These are phyloP conservation scores for Cathartes aura DNA, from an alignment of 2,113 vertebrate genomes.

Conservation along the genomic window DNA sequence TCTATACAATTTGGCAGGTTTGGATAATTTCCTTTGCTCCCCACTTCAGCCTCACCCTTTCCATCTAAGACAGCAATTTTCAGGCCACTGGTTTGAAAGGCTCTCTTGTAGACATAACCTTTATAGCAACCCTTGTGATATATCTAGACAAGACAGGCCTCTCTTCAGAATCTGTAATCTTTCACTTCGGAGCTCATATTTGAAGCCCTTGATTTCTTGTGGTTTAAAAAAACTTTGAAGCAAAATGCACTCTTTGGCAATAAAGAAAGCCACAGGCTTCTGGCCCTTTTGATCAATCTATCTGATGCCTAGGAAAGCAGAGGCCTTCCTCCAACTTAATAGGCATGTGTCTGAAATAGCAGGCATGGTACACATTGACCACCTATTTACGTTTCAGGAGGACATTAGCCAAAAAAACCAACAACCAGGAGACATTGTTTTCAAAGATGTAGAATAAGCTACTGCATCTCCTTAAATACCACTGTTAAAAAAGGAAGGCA, in stretches of 20 bases:
- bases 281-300: not conserved
- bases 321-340: not conserved
- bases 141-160: not conserved
- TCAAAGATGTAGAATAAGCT: not conserved
- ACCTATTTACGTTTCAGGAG: not conserved
- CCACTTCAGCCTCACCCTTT: not conserved
- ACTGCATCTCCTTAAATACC: not conserved
- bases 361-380: not conserved
- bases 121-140: not conserved
- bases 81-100: not conserved
- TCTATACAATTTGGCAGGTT: not conserved
- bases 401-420: not conserved
- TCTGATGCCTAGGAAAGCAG: not conserved
- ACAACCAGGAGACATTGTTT: not conserved
- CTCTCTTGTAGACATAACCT: not conserved
- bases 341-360: not conserved
- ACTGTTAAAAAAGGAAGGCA: not conserved
- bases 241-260: not conserved
- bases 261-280: not conserved
- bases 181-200: not conserved
- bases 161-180: constrained; percentile 6
- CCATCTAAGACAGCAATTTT: not conserved
- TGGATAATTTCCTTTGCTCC: not conserved
- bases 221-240: not conserved
- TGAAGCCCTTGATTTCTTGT: not conserved